Base-by-base conservation (phyloP, 2,888 invertebrate genomes). In the Idaea dimidiata region DNA sequence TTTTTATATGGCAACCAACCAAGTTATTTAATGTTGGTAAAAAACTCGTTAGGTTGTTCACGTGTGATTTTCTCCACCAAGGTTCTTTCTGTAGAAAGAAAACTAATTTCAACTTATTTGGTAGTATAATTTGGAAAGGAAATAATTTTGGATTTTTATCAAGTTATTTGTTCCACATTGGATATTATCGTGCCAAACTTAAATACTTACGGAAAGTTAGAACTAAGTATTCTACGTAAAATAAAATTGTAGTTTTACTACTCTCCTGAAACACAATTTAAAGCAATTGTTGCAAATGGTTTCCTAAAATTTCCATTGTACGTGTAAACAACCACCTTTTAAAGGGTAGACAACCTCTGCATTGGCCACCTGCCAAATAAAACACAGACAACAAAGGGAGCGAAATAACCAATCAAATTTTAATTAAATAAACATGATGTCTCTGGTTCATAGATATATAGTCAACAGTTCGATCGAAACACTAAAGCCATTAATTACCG, bases 331-430 rank as follows among this genome's bases (percentile, higher is more conserved):
- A 43, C 43, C 43, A 43, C 43, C 43, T 43, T 14, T 43, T 43
- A 10, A 43, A 43, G 43, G 43, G 56, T 17, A 17, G 24, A 17
- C 56, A 24, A 56, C 18, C 56, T 17, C 16, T 17, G 17, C 16
- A 10, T 17, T 58, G 58, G 58, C 33, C 16, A 58, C 33, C 17
- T 17, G 58, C 17, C 43, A 58, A 58, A 62, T 59, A 61, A 63
- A 65, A 65, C 57, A 62, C 60, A 70, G 69, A 72, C 71, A 68
- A 72, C 71, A 72, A 70, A 68, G 71, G 63, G 64, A 43, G 43
- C 61, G 33, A 69, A 71, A 67, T 65, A 64, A 57, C 58, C 70
- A 67, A 72, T 70, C 66, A 68, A 72, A 67, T 62, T 62, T 61
- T 64, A 66, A 72, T 66, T 65, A 56, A 65, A 71, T 67, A 66